Percentiles rank a stretch among this genome's conserved stretches.
Evolutionary conservation across 1,140 invertebrate species (phyloP).

Genomic region (Eulimnadia texana): DNA sequence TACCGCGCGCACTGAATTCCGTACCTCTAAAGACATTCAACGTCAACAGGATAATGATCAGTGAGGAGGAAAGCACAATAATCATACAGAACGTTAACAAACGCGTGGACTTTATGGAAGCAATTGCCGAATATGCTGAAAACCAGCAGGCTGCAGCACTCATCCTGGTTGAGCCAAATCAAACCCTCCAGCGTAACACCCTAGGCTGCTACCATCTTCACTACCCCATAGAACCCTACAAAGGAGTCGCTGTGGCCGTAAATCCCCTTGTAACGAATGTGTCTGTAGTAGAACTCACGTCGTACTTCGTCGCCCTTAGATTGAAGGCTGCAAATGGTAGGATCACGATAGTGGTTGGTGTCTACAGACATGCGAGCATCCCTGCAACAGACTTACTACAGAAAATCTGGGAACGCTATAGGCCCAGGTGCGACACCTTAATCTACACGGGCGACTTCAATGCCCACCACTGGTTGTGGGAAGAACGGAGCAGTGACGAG

Average conservation of each 20-base stretch:
- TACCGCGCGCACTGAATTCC: not conserved
- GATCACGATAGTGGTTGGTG: not conserved
- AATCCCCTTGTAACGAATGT: not conserved
- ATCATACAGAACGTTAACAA: not conserved
- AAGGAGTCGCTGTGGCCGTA: not conserved
- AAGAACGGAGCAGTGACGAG: not conserved
- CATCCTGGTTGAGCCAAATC: not conserved
- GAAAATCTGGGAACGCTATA: not conserved
- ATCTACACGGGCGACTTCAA: slow-evolving; percentile 8
- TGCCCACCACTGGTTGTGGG: slow-evolving; percentile 4
- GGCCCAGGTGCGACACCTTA: not conserved
- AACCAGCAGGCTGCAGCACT: not conserved
- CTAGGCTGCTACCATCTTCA: not conserved
- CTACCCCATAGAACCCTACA: not conserved
- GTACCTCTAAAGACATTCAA: not conserved
- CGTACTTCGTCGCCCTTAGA: not conserved
- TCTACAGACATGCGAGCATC: not conserved
- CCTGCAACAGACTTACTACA: not conserved
- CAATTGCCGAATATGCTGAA: not conserved
- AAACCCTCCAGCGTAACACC: not conserved
- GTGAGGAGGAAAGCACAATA: not conserved
- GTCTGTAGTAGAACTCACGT: not conserved
- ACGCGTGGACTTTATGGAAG: not conserved
- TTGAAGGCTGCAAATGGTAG: not conserved
- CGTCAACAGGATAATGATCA: not conserved